Conservation (phyloP, 2,888 invertebrate species). For the Drosophila cyrtoloma region DNA sequence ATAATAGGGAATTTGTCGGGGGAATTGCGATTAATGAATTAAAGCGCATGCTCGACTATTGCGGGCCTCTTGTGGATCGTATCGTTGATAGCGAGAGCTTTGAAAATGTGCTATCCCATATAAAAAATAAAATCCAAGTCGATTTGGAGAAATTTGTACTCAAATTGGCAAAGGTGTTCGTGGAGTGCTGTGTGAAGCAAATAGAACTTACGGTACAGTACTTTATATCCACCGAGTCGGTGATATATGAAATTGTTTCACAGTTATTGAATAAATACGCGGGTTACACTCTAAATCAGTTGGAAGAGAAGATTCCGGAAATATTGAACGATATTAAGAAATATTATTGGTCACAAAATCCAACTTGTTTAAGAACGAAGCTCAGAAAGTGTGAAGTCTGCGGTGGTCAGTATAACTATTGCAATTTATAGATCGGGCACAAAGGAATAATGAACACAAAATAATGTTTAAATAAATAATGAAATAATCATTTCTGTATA, state of each 20-base stretch:
- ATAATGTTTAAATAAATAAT: slow-evolving; percentile 48
- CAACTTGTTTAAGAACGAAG: slow-evolving; percentile 35
- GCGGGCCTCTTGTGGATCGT: slow-evolving; percentile 32
- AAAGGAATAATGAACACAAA: slow-evolving; percentile 32
- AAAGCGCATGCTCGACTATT: slow-evolving; percentile 22
- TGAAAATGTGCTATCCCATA: slow-evolving; percentile 41
- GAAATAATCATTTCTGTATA: slow-evolving; percentile 51
- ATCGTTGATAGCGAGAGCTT: slow-evolving; percentile 63
- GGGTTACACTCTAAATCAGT: accelerated
- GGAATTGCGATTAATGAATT: slow-evolving; percentile 23
- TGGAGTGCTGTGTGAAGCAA: slow-evolving; percentile 8
- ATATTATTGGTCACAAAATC: slow-evolving; percentile 62
- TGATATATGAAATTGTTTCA: slow-evolving; percentile 62
- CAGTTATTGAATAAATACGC: slow-evolving; percentile 34
- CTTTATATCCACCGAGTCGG: slow-evolving; percentile 67
- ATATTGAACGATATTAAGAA: slow-evolving; percentile 47
- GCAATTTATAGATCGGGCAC: slow-evolving; percentile 41
- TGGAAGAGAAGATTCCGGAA: slow-evolving; percentile 12
- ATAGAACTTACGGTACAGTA: slow-evolving; percentile 35
- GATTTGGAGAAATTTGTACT: slow-evolving; percentile 47
- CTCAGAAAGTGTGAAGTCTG: slow-evolving; percentile 54
- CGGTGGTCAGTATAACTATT: slow-evolving; percentile 55
- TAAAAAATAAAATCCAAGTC: slow-evolving; percentile 42
- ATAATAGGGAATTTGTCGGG: no score
- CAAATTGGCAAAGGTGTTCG: slow-evolving; percentile 57